Evolutionary conservation across 2,888 invertebrate genomes (phyloP).

Genomic region (Noctua comes): DNA sequence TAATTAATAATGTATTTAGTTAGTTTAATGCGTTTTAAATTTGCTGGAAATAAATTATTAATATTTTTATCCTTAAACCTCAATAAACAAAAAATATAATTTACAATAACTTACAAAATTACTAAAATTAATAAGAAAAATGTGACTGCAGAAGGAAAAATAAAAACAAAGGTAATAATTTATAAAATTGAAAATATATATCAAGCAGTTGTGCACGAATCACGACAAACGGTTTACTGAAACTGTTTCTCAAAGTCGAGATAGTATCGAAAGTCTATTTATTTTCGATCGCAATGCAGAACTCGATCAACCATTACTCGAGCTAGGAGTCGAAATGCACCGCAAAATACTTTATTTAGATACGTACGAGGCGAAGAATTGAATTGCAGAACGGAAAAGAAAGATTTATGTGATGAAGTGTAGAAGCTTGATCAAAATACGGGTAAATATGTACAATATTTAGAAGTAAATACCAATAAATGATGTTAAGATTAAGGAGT

Average conservation of each 20-base stretch:
- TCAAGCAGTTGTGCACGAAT: neutral
- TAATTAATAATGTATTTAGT: too few species aligned
- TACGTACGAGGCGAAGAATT: slow-evolving; percentile 20
- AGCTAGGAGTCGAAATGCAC: slow-evolving; percentile 27
- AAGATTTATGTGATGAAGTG: slow-evolving; percentile 24
- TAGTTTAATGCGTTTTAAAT: too few species aligned
- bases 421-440: neutral
- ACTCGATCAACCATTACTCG: slow-evolving; percentile 23
- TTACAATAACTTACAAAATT: too few species aligned
- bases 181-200: too few species aligned
- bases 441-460: neutral
- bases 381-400: slow-evolving; percentile 1
- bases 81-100: too few species aligned
- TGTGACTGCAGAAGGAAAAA: too few species aligned
- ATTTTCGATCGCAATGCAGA: slow-evolving; percentile 30
- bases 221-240: neutral
- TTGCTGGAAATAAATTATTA: too few species aligned
- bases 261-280: slow-evolving; percentile 35
- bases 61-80: too few species aligned
- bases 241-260: slow-evolving; percentile 31
- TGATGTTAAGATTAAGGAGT: too few species aligned
- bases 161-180: too few species aligned
- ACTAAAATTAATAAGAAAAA: too few species aligned
- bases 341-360: slow-evolving; percentile 34
- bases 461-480: neutral